Evolutionary conservation across 2,888 invertebrate species (phyloP).

Genomic region (Antitype chi): DNA sequence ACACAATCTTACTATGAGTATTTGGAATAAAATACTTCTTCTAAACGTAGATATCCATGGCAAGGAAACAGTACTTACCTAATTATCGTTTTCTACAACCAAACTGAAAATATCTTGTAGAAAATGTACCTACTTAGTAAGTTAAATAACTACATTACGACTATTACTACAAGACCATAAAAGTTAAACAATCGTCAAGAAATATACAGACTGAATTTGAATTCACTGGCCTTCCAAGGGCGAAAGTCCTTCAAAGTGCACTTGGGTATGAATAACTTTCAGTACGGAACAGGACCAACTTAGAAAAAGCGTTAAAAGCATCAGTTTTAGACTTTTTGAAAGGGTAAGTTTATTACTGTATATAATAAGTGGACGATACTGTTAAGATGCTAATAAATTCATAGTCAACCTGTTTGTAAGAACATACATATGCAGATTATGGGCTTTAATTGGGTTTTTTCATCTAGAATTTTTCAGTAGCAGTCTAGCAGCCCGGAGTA

Average conservation of each 20-base stretch:
- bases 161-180: background rate
- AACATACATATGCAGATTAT: too few species aligned
- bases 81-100: too few species aligned
- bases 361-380: background rate
- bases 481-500: too few species aligned
- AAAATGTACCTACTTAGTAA: background rate
- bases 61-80: too few species aligned
- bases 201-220: background rate
- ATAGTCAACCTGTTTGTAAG: too few species aligned
- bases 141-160: background rate
- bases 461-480: background rate
- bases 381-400: background rate
- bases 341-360: background rate
- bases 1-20: too few species aligned
- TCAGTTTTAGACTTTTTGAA: background rate
- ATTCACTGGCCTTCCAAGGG: background rate
- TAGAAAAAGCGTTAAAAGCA: background rate
- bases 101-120: background rate
- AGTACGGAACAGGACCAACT: background rate
- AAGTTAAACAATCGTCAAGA: background rate
- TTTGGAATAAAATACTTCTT: too few species aligned
- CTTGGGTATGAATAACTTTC: background rate
- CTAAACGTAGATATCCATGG: too few species aligned
- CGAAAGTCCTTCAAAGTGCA: too few species aligned
- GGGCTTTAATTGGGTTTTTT: too few species aligned